Conservation (phyloP, 2,797 vertebrate species). For the Avahi laniger region DNA sequence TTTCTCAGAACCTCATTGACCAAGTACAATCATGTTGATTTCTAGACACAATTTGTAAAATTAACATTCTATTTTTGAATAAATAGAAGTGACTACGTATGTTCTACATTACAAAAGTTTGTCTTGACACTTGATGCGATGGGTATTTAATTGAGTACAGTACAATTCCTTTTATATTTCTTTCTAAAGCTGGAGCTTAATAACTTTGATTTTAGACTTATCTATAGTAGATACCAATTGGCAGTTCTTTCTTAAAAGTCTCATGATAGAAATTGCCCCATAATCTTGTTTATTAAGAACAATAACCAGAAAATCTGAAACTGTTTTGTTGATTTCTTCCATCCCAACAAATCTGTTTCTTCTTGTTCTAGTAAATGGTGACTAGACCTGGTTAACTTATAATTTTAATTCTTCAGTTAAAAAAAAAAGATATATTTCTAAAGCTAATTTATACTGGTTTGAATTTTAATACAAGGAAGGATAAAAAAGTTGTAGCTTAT, state of each 20-base stretch:
- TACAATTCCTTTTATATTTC: not conserved
- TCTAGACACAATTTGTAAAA: not conserved
- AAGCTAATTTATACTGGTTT: not conserved
- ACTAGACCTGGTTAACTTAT: not conserved
- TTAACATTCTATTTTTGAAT: not conserved
- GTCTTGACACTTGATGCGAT: fast-evolving
- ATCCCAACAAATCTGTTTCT: not conserved
- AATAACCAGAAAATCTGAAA: not conserved
- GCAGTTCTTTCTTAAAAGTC: not conserved
- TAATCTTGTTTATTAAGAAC: not conserved
- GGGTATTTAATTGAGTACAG: not conserved
- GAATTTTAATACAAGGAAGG: not conserved
- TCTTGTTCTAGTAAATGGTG: not conserved
- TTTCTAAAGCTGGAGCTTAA: not conserved
- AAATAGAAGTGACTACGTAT: not conserved
- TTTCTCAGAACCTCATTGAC: not conserved
- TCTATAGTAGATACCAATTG: not conserved
- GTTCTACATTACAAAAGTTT: not conserved
- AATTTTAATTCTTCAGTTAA: not conserved
- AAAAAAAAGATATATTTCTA: not conserved
- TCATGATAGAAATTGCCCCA: not conserved
- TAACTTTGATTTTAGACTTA: not conserved
- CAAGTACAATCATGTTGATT: not conserved
- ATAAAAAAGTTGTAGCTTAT: not conserved
- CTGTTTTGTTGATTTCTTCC: not conserved